Conservation (phyloP, 2,888 invertebrate species). For the Drosophila siamana region DNA sequence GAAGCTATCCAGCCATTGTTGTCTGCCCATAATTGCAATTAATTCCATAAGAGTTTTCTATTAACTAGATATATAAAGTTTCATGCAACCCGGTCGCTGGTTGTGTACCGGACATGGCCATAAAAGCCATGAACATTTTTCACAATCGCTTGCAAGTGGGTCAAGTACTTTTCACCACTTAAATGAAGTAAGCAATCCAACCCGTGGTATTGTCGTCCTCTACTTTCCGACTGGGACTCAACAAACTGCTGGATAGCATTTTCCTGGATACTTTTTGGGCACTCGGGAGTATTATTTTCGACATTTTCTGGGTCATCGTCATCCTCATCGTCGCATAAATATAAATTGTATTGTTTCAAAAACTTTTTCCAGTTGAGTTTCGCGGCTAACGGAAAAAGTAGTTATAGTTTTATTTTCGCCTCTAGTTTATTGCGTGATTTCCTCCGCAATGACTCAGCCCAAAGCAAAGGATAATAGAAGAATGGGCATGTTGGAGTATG, state of each 20-base stretch:
- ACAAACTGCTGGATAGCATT: slow-evolving; percentile 36
- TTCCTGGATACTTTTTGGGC: slow-evolving; percentile 29
- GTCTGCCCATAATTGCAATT: slow-evolving; percentile 33
- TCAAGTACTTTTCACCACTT: slow-evolving; percentile 82
- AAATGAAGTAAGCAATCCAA: slow-evolving; percentile 44
- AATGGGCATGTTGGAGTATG: background rate
- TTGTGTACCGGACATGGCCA: slow-evolving; percentile 40
- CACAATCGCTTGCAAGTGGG: slow-evolving; percentile 63
- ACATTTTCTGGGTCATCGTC: slow-evolving; percentile 75
- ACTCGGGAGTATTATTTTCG: background rate
- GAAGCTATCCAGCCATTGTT: slow-evolving; percentile 13
- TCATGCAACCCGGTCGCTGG: slow-evolving; percentile 4
- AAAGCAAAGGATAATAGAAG: background rate
- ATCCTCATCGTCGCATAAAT: slow-evolving; percentile 73
- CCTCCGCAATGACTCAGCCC: slow-evolving; percentile 65
- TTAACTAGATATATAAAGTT: slow-evolving; percentile 1
- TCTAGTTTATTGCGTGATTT: slow-evolving; percentile 79
- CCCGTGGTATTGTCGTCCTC: slow-evolving; percentile 9
- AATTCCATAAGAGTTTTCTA: slow-evolving; percentile 43
- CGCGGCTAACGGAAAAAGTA: slow-evolving; percentile 78
- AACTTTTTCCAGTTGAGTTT: slow-evolving; percentile 70
- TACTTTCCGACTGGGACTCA: slow-evolving; percentile 20
- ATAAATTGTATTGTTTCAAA: slow-evolving; percentile 83
- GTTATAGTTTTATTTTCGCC: slow-evolving; percentile 78
- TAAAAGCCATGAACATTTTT: slow-evolving; percentile 27